Conservation (phyloP, 2,113 vertebrate species). For the Peromyscus californicus region DNA sequence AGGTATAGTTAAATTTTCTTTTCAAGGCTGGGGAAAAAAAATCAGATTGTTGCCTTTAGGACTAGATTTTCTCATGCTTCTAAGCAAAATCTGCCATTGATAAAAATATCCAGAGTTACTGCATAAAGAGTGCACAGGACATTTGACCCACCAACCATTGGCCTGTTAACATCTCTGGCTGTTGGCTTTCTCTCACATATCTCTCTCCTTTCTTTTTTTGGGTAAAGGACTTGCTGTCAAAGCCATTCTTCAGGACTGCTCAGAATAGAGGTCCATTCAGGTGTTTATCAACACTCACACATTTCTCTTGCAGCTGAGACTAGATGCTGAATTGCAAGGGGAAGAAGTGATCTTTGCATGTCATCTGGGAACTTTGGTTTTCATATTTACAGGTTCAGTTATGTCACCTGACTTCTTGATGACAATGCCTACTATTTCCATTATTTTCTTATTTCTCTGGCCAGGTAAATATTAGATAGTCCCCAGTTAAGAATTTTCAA, state of each 20-base stretch:
- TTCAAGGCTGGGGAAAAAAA: not conserved
- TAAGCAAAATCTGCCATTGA: not conserved
- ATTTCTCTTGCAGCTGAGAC: not conserved
- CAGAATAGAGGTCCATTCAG: not conserved
- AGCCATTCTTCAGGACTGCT: not conserved
- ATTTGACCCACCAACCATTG: not conserved
- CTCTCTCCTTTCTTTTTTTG: not conserved
- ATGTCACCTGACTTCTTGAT: conserved; percentile 90
- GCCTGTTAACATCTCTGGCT: not conserved
- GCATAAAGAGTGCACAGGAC: not conserved
- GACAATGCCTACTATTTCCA: conserved; percentile 90
- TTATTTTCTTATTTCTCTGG: conserved; percentile 91
- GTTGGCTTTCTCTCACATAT: not conserved
- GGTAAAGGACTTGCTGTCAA: not conserved
- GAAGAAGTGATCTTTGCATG: not conserved
- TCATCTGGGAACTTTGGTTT: conserved; percentile 84
- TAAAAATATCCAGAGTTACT: not conserved
- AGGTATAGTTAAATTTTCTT: not conserved
- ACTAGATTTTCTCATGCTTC: not conserved
- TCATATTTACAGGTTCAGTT: conserved; percentile 88
- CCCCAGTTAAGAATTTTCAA: not conserved
- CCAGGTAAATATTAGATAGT: conserved; percentile 87
- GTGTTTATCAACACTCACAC: not conserved
- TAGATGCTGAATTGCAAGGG: not conserved
- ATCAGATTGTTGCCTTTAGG: not conserved